Conservation (phyloP, 2,113 vertebrate genomes). For the Mastomys natalensis region DNA sequence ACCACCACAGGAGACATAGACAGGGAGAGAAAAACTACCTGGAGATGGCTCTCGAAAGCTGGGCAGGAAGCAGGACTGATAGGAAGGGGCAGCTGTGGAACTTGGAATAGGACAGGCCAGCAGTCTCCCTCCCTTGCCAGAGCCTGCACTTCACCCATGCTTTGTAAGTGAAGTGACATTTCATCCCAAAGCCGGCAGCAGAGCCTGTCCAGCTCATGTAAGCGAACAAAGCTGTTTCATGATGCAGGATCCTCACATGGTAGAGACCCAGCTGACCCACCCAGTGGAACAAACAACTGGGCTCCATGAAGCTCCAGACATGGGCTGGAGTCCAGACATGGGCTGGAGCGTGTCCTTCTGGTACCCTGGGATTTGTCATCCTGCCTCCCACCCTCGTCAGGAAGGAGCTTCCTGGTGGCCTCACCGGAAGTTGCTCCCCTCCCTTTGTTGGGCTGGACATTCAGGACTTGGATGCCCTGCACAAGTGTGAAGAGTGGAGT, state of each 20-base stretch:
- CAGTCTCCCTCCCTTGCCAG: background rate
- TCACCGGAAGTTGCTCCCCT: background rate
- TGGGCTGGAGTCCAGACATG: background rate
- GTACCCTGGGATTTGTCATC: background rate
- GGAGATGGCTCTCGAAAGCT: too few species aligned
- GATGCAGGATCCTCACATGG: background rate
- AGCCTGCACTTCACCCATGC: background rate
- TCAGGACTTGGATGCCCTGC: background rate
- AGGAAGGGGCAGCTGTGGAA: too few species aligned
- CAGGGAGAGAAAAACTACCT: background rate
- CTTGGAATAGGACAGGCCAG: background rate
- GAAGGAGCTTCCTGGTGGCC: background rate
- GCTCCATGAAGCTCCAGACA: background rate
- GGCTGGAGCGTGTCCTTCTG: background rate
- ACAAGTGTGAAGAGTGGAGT: background rate
- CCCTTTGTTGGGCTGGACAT: rapidly evolving
- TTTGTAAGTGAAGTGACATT: background rate
- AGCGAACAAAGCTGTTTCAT: background rate
- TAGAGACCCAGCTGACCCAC: background rate
- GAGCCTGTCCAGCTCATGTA: background rate
- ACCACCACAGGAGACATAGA: rapidly evolving
- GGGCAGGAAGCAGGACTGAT: background rate
- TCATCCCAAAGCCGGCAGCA: background rate
- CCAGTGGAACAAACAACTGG: background rate
- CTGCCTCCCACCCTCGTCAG: background rate